These are phyloP conservation scores for Xylophagus ater DNA, from an alignment of 2,888 invertebrate genomes.

Conservation along the genomic window DNA sequence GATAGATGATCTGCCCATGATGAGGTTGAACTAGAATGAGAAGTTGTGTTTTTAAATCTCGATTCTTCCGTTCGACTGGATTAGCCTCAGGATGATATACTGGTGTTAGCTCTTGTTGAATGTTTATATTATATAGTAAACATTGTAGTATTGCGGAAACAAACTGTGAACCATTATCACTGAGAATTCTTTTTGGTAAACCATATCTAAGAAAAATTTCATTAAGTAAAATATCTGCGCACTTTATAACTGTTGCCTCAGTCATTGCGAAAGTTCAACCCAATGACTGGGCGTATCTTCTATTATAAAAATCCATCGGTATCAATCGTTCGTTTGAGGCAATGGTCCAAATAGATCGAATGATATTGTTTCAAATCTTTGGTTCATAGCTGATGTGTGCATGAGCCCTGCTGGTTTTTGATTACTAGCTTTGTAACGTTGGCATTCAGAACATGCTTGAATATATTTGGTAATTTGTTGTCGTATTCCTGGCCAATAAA, in stretches of 20 bases:
- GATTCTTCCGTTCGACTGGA: constrained; percentile 24
- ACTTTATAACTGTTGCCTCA: constrained; percentile 24
- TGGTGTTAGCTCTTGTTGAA: constrained; percentile 19
- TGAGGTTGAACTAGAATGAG: constrained; percentile 20
- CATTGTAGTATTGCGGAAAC: too few species aligned
- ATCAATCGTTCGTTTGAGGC: constrained; percentile 15
- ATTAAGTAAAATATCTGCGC: constrained; percentile 20
- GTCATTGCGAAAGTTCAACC: constrained; percentile 26
- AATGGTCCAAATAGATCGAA: constrained; percentile 15
- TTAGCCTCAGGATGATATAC: constrained; percentile 27
- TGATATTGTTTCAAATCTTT: too few species aligned
- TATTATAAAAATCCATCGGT: constrained; percentile 22
- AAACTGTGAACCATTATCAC: constrained; percentile 31
- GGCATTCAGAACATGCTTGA: constrained; percentile 24
- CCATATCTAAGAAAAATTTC: constrained; percentile 26
- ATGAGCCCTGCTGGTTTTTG: constrained; percentile 27
- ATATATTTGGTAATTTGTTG: constrained; percentile 22
- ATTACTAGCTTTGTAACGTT: constrained; percentile 26
- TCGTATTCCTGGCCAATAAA: constrained; percentile 25
- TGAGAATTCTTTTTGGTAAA: constrained; percentile 25
- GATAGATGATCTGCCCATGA: constrained; percentile 26
- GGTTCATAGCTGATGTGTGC: constrained; percentile 22
- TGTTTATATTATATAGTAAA: too few species aligned
- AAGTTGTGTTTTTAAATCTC: constrained; percentile 26
- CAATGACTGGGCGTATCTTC: constrained; percentile 21